These are phyloP conservation scores for Galaxea fascicularis DNA, from an alignment of 92 coral and sea anemone species.

Conservation along the genomic window DNA sequence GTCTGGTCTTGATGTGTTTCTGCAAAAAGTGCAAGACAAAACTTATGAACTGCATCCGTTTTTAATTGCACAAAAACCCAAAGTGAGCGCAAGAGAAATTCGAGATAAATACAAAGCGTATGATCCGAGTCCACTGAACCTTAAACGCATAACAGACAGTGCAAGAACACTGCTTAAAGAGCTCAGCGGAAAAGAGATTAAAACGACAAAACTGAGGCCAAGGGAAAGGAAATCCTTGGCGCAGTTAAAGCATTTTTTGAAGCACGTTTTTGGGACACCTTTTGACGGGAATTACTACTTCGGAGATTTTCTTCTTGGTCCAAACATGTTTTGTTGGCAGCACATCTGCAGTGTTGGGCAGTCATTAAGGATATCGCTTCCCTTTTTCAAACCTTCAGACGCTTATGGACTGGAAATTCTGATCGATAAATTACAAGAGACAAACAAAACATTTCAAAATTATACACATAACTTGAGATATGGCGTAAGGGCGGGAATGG, in stretches of 20 bases:
- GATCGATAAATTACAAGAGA: constrained; percentile 58
- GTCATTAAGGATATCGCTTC: constrained; percentile 3
- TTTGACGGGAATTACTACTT: constrained; percentile 79
- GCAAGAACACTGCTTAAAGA: constrained; percentile 61
- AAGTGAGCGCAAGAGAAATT: constrained; percentile 43
- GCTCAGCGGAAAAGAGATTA: constrained; percentile 41
- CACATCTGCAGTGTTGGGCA: constrained; percentile 57
- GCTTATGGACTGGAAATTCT: constrained; percentile 53
- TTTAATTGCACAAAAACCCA: constrained; percentile 50
- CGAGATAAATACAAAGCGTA: constrained; percentile 57
- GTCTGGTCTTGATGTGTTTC: constrained; percentile 54
- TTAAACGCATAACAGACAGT: constrained; percentile 65
- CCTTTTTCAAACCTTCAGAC: constrained; percentile 60
- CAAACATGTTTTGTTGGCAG: constrained; percentile 80
- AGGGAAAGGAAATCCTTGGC: constrained; percentile 79
- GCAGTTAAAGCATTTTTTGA: constrained; percentile 73
- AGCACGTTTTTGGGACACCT: constrained; percentile 77
- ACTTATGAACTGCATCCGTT: constrained; percentile 65
- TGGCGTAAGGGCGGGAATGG: constrained; percentile 77
- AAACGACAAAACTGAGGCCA: constrained; percentile 49
- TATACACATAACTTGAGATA: constrained; percentile 68
- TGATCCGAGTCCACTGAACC: constrained; percentile 74
- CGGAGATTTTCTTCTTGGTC: constrained; percentile 85
- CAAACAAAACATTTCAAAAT: constrained; percentile 64
- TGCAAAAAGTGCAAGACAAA: constrained; percentile 71